These are phyloP conservation scores for Maconellicoccus hirsutus DNA, from an alignment of 1,140 invertebrate species.

Conservation along the genomic window DNA sequence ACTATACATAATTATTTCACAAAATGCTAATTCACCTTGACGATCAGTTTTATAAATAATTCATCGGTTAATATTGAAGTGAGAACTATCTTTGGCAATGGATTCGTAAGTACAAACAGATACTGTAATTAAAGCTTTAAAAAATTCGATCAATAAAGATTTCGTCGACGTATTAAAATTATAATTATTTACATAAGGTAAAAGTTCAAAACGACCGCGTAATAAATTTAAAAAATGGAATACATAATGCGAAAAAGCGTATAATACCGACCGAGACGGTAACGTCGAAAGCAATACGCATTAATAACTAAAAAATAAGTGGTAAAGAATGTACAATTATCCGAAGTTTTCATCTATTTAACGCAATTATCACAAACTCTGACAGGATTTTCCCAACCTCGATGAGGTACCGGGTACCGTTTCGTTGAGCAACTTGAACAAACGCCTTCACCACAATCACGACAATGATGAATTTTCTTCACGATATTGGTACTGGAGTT, in stretches of 20 bases:
- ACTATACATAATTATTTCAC: no score
- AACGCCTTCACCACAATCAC: conserved; percentile 58
- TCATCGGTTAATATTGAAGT: no score
- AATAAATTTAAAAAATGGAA: conserved; percentile 3
- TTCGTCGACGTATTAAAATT: background rate
- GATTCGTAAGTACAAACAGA: no score
- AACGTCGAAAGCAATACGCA: background rate
- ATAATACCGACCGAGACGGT: background rate
- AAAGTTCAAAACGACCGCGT: no score
- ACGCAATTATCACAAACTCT: conserved; percentile 53
- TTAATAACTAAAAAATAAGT: background rate
- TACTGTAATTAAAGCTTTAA: no score
- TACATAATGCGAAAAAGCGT: background rate
- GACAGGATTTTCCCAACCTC: conserved; percentile 55
- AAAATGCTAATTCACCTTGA: no score
- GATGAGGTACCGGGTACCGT: conserved; percentile 48
- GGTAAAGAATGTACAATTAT: background rate
- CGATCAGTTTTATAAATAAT: no score
- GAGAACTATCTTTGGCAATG: no score
- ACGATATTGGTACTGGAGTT: conserved; percentile 32
- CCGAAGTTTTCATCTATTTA: conserved; percentile 29
- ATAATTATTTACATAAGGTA: background rate
- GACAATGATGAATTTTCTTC: conserved; percentile 55
- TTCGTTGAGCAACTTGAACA: conserved; percentile 51
- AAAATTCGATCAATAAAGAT: no score